Evolutionary conservation across 2,113 vertebrate genomes (phyloP), one percentile per base, ranked within the genome.

Genomic region (Myocastor coypus): DNA sequence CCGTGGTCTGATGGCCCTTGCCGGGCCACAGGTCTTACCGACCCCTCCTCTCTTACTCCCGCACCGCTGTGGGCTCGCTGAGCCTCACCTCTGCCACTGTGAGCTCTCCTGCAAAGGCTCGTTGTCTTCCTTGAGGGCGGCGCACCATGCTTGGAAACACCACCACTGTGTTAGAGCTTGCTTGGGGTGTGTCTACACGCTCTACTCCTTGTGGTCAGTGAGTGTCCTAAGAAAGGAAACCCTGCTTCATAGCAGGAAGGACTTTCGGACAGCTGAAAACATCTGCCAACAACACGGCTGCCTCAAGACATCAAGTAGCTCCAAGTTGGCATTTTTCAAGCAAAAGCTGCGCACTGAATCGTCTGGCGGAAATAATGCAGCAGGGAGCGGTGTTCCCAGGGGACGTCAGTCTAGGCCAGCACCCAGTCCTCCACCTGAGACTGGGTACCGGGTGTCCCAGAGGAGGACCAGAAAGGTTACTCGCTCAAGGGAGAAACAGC

Each of bases 251-350:
- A 7, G 75, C 82, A 81, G 30, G 26, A 89, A 71, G 68, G 81
- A 66, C 63, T 71, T 91, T 69, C 80, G 75, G 12, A 20, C 4
- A 85, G 32, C 50, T 66, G 88, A 57, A 96, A 81, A 89, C 69
- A 57, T 87, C 32, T 64, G 22, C 34, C 20, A 73, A n/a, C 19
- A 75, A n/a, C 12, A 57, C 64, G 64, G 69, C 10, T 84, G 11
- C 16, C n/a, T 19, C 12, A 37, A 55, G 64, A 59, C 2, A 24
- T 9, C 5, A 5, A 59, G 2, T 32, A 16, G 64, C 40, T 24
- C 84, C 40, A 63, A 55, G 24, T n/a, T 40, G 37, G 37, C 87
- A 37, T 13, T 42, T 28, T 50, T 78, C 34, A 61, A 95, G 34
- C 42, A 80, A 91, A 83, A 91, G 24, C 24, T 32, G 37, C 2